Percentiles rank a stretch among this genome's conserved stretches.
Conservation (phyloP, 2,888 invertebrate species). For the Synergus itoensis region DNA sequence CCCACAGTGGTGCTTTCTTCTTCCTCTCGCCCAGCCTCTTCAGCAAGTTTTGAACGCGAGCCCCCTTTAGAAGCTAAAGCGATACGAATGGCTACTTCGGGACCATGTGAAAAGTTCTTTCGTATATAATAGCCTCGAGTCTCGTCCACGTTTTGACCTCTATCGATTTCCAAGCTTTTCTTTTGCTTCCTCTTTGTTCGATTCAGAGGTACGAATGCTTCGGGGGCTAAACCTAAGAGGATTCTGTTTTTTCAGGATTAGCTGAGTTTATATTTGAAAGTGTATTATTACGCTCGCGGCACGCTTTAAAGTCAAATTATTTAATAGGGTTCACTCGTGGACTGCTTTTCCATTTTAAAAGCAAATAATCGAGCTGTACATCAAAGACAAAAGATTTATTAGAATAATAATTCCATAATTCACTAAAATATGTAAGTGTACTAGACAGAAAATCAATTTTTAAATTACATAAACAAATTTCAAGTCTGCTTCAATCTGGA, state of each 20-base stretch:
- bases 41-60: slow-evolving; percentile 51
- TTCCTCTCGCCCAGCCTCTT: slow-evolving; percentile 46
- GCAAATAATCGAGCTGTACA: not conserved
- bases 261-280: not conserved
- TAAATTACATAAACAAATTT: not conserved
- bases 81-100: slow-evolving; percentile 60
- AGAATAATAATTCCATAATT: too few relatives aligned
- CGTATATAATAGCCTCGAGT: slow-evolving; percentile 41
- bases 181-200: not conserved
- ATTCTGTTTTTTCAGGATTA: slow-evolving; percentile 16
- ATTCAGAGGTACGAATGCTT: slow-evolving; percentile 21
- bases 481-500: not conserved
- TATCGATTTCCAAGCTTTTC: slow-evolving; percentile 30
- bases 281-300: not conserved
- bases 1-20: slow-evolving; percentile 37
- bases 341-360: not conserved
- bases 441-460: not conserved
- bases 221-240: not conserved
- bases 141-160: slow-evolving; percentile 44
- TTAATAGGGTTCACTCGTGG: not conserved
- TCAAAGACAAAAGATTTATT: too few relatives aligned
- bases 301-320: not conserved
- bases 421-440: too few relatives aligned
- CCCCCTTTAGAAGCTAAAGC: slow-evolving; percentile 49
- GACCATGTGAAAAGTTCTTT: slow-evolving; percentile 59